A percentile compares a stretch with the other conserved stretches of the same genome.
Evolutionary conservation across 2,797 vertebrate species (phyloP).

Genomic region (Leuciscus waleckii): DNA sequence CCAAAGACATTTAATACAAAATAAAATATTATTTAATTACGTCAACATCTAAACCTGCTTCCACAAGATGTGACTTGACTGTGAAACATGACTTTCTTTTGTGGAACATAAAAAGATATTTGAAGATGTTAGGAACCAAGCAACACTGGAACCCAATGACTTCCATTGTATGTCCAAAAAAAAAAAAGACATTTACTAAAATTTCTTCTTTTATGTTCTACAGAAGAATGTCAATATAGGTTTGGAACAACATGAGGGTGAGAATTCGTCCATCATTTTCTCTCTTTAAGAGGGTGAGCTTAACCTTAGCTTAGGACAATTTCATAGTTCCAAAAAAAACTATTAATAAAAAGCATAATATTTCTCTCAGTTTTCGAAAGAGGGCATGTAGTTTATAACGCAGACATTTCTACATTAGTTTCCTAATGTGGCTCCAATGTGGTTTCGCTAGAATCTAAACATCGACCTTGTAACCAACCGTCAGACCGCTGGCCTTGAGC

Average conservation of each 20-base stretch:
- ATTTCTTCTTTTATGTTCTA: neutral
- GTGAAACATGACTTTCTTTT: neutral
- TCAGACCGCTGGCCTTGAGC: conserved; percentile 49
- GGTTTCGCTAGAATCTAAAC: conserved; percentile 22
- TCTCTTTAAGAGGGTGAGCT: neutral
- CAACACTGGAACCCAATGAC: neutral
- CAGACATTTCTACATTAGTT: conserved; percentile 1
- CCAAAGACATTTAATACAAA: neutral
- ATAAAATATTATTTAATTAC: neutral
- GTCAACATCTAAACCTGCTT: neutral
- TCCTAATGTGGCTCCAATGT: neutral
- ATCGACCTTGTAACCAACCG: neutral
- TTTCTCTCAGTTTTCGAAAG: neutral
- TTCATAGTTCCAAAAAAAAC: neutral
- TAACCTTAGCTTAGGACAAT: neutral
- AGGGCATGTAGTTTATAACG: conserved; percentile 15
- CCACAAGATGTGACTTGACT: neutral
- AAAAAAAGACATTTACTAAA: neutral
- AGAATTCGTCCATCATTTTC: no score
- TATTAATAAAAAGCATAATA: neutral
- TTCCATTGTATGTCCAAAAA: neutral
- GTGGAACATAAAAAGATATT: neutral
- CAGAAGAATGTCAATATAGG: neutral
- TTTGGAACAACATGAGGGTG: neutral
- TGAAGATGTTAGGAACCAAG: neutral